These are phyloP conservation scores for Gymnocypris eckloni DNA, from an alignment of 2,797 vertebrate species.

Conservation along the genomic window DNA sequence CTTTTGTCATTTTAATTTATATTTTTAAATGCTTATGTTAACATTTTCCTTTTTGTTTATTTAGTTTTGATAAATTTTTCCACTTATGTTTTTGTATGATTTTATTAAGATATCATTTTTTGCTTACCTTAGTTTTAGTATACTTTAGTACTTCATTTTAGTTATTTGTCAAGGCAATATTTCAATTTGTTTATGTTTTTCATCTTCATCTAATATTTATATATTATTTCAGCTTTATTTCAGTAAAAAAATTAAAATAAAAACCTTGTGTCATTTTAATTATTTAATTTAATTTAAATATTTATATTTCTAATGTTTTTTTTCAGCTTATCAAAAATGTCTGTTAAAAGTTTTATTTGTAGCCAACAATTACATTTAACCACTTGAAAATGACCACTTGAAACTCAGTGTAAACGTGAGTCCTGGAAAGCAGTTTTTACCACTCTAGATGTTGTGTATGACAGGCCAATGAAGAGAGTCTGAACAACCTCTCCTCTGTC, in stretches of 20 bases:
- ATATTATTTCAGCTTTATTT: background rate
- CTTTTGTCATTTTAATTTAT: background rate
- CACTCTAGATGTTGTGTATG: background rate
- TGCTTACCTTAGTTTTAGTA: too few relatives aligned
- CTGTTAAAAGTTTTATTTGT: background rate
- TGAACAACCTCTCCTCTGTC: conserved; percentile 10
- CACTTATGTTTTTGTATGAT: background rate
- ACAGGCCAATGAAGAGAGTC: background rate
- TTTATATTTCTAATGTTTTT: background rate
- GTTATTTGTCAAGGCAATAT: background rate
- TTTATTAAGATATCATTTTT: background rate
- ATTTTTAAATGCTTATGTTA: too few relatives aligned
- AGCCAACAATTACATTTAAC: background rate
- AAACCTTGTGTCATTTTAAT: background rate
- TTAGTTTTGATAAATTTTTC: too few relatives aligned
- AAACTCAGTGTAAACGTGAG: background rate
- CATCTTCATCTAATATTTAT: background rate
- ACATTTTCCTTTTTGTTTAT: too few relatives aligned
- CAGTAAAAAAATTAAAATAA: background rate
- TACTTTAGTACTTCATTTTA: background rate
- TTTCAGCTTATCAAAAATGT: background rate
- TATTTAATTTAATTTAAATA: background rate
- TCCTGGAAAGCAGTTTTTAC: background rate
- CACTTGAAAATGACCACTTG: background rate
- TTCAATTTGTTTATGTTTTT: background rate